A percentile compares a stretch with the other conserved stretches of the same genome.
Conservation (phyloP, 2,888 invertebrate genomes). For the Neuroscelio doddi region DNA sequence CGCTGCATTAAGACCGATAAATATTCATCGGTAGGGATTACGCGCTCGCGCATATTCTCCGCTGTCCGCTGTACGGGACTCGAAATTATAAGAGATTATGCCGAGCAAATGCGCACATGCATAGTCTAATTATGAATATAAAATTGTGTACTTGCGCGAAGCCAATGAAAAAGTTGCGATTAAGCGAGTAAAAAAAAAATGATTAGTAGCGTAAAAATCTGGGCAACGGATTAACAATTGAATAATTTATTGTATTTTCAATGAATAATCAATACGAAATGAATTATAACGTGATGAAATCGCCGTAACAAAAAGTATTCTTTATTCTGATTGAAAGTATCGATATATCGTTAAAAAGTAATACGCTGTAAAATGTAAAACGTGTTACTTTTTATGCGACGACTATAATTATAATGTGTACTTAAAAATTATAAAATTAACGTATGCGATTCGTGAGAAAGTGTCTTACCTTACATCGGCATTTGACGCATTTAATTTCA, state of each 20-base stretch:
- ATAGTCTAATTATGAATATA: slow-evolving; percentile 36
- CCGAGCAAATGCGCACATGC: slow-evolving; percentile 21
- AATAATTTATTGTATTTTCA: slow-evolving; percentile 25
- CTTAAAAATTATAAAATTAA: not conserved
- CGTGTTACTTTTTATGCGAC: too few species aligned
- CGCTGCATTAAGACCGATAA: slow-evolving; percentile 19
- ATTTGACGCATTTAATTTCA: slow-evolving; percentile 90
- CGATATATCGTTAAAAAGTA: not conserved
- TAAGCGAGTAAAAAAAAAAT: slow-evolving; percentile 22
- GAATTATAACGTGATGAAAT: slow-evolving; percentile 14
- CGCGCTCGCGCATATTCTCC: slow-evolving; percentile 27
- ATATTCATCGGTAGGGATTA: slow-evolving; percentile 33
- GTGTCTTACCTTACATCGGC: slow-evolving; percentile 87
- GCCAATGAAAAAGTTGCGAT: slow-evolving; percentile 11
- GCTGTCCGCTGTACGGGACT: slow-evolving; percentile 15
- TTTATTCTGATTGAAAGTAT: slow-evolving; percentile 4
- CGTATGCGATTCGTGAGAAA: not conserved
- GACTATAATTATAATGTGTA: too few species aligned
- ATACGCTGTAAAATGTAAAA: not conserved
- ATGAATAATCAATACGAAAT: slow-evolving; percentile 25
- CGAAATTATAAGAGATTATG: slow-evolving; percentile 37
- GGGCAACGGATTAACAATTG: slow-evolving; percentile 27
- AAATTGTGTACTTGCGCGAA: slow-evolving; percentile 15
- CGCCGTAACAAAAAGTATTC: slow-evolving; percentile 4
- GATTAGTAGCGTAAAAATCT: slow-evolving; percentile 28